phyloP scores from a whole-genome alignment of 1,140 invertebrate species.

The Drosophila eugracilis region DNA sequence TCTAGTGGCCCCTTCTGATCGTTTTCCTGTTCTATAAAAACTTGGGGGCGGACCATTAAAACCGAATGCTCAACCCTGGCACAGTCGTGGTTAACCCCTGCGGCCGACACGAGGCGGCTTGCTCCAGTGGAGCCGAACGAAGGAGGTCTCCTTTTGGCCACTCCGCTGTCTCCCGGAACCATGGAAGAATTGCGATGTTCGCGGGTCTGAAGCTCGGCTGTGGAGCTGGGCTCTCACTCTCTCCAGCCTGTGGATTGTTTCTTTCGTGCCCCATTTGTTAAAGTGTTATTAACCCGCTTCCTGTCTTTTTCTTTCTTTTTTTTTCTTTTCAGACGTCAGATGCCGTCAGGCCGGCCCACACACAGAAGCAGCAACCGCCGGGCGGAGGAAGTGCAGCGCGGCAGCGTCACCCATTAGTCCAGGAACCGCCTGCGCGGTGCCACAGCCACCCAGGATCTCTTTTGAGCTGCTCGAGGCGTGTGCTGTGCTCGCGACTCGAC shows the following conservation, averaged over 20 bases:
- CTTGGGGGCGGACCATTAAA: slow-evolving; percentile 6
- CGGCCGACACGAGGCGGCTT: slow-evolving; percentile 59
- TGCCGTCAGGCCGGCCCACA: slow-evolving; percentile 85
- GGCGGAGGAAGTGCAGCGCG: slow-evolving; percentile 73
- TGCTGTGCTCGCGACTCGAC: slow-evolving; percentile 96
- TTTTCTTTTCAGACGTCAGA: slow-evolving; percentile 85
- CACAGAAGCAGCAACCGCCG: slow-evolving; percentile 55
- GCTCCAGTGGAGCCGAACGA: slow-evolving; percentile 64
- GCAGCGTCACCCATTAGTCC: slow-evolving; percentile 85
- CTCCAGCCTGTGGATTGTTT: slow-evolving; percentile 53
- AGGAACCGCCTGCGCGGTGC: slow-evolving; percentile 87
- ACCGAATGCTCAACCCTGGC: slow-evolving; percentile 13
- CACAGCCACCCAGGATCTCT: slow-evolving; percentile 92
- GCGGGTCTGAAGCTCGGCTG: slow-evolving; percentile 46
- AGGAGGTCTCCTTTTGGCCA: slow-evolving; percentile 30
- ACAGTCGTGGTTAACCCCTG: slow-evolving; percentile 31
- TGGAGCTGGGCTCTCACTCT: slow-evolving; percentile 24
- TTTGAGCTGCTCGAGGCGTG: slow-evolving; percentile 95
- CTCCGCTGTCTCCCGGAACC: slow-evolving; percentile 63
- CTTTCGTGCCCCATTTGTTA: slow-evolving; percentile 72
- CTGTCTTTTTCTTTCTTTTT: too few relatives aligned
- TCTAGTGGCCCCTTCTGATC: slow-evolving; percentile 38
- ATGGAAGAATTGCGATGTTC: slow-evolving; percentile 70
- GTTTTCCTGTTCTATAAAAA: slow-evolving; percentile 32
- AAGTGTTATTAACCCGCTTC: slow-evolving; percentile 66